These are phyloP conservation scores for Hemaris fuciformis DNA, from an alignment of 2,888 invertebrate species.

Conservation along the genomic window DNA sequence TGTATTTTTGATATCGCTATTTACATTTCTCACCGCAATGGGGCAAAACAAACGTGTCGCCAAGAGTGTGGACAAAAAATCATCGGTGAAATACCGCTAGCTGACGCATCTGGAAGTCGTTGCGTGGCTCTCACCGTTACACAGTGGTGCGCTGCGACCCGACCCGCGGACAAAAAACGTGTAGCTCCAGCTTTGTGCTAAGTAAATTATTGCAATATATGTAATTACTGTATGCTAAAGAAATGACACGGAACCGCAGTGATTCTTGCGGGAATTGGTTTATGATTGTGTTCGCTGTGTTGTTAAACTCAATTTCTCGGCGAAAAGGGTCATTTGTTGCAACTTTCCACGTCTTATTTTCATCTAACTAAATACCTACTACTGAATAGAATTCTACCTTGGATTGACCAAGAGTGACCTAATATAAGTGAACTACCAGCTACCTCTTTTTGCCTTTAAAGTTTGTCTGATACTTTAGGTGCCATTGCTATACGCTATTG, in stretches of 20 bases:
- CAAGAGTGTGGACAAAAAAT: conserved; percentile 59
- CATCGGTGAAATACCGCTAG: conserved; percentile 71
- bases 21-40: conserved; percentile 4
- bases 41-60: conserved; percentile 22
- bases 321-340: not conserved
- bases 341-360: not conserved
- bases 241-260: conserved; percentile 48
- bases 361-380: too few species aligned
- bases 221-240: conserved; percentile 55
- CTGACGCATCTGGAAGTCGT: conserved; percentile 74
- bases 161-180: conserved; percentile 53
- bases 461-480: too few species aligned
- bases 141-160: conserved; percentile 48
- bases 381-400: too few species aligned
- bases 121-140: conserved; percentile 72
- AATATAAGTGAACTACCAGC: too few species aligned
- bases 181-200: conserved; percentile 40
- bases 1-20: conserved; percentile 4
- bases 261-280: conserved; percentile 28
- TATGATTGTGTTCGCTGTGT: conserved; percentile 26
- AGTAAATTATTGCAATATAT: conserved; percentile 48
- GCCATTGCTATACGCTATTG: too few species aligned
- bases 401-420: too few species aligned
- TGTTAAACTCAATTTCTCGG: conserved; percentile 8
- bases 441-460: too few species aligned